Percentiles rank a stretch among this genome's conserved stretches.
Conservation (phyloP, 2,113 vertebrate species). For the Todiramphus chloris region DNA sequence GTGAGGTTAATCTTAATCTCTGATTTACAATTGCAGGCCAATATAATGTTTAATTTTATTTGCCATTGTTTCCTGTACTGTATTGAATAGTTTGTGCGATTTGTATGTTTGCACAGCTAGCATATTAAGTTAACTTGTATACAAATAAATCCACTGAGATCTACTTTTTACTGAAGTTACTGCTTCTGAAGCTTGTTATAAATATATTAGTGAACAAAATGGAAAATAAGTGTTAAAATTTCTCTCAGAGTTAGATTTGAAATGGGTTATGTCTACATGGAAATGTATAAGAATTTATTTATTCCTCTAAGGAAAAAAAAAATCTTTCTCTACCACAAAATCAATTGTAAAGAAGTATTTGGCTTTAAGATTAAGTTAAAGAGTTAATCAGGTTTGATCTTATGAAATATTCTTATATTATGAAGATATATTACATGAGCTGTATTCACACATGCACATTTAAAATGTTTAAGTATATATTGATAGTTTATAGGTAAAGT, state of each 20-base stretch:
- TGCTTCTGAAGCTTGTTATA: background rate
- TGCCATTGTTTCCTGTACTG: background rate
- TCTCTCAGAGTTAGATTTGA: background rate
- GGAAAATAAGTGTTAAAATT: background rate
- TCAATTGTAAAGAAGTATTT: background rate
- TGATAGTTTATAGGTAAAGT: background rate
- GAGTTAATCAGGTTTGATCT: background rate
- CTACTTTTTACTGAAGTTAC: background rate
- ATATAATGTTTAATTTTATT: background rate
- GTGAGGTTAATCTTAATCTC: background rate
- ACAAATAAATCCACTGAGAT: background rate
- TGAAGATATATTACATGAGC: background rate
- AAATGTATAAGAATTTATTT: background rate
- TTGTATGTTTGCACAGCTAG: background rate
- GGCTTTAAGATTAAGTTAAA: background rate
- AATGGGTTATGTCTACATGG: rapidly evolving
- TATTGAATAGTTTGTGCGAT: background rate
- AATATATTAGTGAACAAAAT: background rate
- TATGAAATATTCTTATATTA: background rate
- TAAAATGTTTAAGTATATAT: background rate
- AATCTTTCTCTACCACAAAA: background rate
- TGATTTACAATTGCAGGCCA: background rate
- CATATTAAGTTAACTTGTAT: background rate
- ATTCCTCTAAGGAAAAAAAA: background rate
- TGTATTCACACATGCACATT: background rate